Conservation (phyloP, 1,140 invertebrate genomes). For the Drosophila burlai region DNA sequence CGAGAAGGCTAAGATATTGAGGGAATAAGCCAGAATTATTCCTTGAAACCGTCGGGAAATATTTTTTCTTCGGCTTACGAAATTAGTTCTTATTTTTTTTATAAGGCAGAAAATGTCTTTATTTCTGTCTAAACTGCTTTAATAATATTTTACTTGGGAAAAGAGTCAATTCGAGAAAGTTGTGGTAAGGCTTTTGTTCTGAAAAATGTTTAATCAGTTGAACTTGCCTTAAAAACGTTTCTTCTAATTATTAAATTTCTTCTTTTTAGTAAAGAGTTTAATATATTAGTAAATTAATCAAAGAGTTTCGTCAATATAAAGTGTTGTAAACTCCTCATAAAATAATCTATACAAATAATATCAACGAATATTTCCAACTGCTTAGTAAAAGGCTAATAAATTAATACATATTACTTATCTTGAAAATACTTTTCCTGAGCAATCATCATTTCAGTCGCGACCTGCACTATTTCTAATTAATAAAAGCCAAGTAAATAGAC, state of each 20-base stretch:
- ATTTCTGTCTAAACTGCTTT: too few species aligned
- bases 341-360: not conserved
- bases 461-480: constrained; percentile 62
- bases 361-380: not conserved
- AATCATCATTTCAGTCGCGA: constrained; percentile 12
- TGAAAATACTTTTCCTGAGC: not conserved
- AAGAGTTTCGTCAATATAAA: not conserved
- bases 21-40: not conserved
- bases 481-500: constrained; percentile 18
- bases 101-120: not conserved
- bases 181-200: not conserved
- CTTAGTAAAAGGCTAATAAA: not conserved
- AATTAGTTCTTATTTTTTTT: not conserved
- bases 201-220: too few species aligned
- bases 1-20: constrained; percentile 13
- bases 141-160: too few species aligned
- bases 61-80: not conserved
- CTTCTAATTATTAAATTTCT: too few species aligned
- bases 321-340: not conserved
- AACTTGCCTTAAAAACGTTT: too few species aligned
- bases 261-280: not conserved
- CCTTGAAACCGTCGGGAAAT: not conserved
- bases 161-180: not conserved
- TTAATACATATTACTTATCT: not conserved
- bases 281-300: not conserved